Evolutionary conservation across 2,113 vertebrate species (phyloP).

Genomic region (Chionomys nivalis): DNA sequence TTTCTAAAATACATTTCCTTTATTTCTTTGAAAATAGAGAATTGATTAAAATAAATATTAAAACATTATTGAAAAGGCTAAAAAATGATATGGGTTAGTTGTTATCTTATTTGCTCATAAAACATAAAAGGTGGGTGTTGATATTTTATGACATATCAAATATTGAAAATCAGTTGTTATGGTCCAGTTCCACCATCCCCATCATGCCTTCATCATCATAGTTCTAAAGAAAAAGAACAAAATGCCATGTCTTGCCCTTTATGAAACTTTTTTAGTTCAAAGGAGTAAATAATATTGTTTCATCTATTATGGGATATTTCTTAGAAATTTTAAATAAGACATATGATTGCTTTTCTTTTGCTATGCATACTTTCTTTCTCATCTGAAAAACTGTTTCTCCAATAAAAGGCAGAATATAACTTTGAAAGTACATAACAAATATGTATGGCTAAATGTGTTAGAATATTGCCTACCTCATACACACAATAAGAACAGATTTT

Average conservation of each 20-base stretch:
- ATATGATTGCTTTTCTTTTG: neutral
- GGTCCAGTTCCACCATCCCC: neutral
- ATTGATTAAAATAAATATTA: neutral
- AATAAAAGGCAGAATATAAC: neutral
- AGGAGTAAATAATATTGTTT: neutral
- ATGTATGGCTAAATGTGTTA: neutral
- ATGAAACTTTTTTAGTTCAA: neutral
- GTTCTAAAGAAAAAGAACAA: neutral
- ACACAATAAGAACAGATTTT: neutral
- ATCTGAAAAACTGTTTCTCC: neutral
- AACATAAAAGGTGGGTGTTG: neutral
- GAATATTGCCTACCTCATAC: neutral
- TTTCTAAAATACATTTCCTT: neutral
- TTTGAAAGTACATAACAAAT: neutral
- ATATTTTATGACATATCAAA: neutral
- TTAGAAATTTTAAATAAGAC: slow-evolving; percentile 2
- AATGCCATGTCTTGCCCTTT: neutral
- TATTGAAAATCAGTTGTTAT: neutral
- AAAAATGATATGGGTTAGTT: neutral
- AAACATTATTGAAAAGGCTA: neutral
- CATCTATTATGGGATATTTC: neutral
- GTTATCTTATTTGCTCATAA: neutral
- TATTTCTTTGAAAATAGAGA: neutral
- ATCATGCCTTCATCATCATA: neutral
- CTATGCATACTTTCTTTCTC: neutral